Evolutionary conservation across 1,140 invertebrate genomes (phyloP), one percentile per base, ranked within the genome.

Genomic region (Sminthurides bifidus): DNA sequence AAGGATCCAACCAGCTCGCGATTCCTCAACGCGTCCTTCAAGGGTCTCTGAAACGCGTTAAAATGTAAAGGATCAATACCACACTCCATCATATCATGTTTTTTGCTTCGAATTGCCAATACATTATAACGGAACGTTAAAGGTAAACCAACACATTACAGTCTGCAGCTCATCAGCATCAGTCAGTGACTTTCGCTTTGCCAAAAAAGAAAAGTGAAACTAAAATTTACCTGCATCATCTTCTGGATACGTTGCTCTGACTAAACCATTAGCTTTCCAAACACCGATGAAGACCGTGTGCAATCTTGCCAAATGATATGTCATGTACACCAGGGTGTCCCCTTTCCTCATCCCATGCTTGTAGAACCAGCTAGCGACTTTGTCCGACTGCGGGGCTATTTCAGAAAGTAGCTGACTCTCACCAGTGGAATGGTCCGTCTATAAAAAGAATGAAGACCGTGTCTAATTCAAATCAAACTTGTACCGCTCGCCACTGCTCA

Each of bases 241-340:
- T 44, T 59, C 56, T 0, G 56, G 35, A 41, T 62, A 62, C 0
- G 49, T 35, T 3, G 52, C 40, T 19, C 56, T 10, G 1, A 46
- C 6, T 2, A 52, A 27, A 4, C 60, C 60, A 45, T 63, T 63
- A 10, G 59, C 58, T 45, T 52, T 31, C 61, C 61, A 63, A 45
- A 60, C 45, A 3, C 61, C 61, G 14, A 1, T 41, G 2, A 58
- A 37, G 40, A 63, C 54, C 15, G 49, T 27, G 10, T 56, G 58
- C 1, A 51, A 24, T 23, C 52, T 53, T 0, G 33, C 45, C 3
- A 58, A 24, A 29, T 60, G 52, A 30, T 27, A 33, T 19, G 37
- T 33, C 50, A 54, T 54, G 31, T 58, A 63, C 24, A 63, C 29
- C 0, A 60, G 48, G 10, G 49, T 44, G 33, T 60, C 58, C 15